Evolutionary conservation across 2,888 invertebrate species (phyloP).

Genomic region (Scotopteryx bipunctaria): DNA sequence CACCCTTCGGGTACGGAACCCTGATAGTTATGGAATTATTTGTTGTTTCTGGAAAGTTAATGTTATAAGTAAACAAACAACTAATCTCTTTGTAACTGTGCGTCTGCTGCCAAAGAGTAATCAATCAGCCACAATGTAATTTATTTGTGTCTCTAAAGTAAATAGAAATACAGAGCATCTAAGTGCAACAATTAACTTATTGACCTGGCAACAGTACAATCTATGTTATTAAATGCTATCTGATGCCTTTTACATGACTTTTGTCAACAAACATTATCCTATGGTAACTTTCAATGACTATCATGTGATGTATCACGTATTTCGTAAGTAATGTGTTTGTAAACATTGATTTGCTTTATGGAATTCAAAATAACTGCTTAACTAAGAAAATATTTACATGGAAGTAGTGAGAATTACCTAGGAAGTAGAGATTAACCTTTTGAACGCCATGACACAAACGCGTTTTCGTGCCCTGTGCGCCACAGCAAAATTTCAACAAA

Average conservation of each 20-base stretch:
- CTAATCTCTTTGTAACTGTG: no score
- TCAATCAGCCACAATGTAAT: slow-evolving; percentile 34
- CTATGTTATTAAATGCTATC: slow-evolving; percentile 43
- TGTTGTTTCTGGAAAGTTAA: no score
- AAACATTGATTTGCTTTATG: neutral
- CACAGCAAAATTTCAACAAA: no score
- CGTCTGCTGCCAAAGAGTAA: neutral
- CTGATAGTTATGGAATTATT: no score
- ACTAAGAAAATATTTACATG: neutral
- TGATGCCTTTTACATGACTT: slow-evolving; percentile 56
- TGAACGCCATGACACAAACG: no score
- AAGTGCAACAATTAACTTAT: slow-evolving; percentile 63
- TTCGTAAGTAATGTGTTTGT: slow-evolving; percentile 1
- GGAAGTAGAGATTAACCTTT: no score
- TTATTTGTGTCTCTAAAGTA: slow-evolving; percentile 38
- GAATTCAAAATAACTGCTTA: neutral
- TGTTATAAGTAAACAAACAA: no score
- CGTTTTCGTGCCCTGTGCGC: no score
- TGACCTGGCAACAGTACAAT: slow-evolving; percentile 65
- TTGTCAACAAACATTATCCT: slow-evolving; percentile 42
- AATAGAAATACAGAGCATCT: slow-evolving; percentile 45
- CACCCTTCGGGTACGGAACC: no score
- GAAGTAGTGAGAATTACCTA: neutral
- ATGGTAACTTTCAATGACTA: slow-evolving; percentile 22
- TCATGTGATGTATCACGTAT: slow-evolving; percentile 8